Percentiles rank a stretch among this genome's conserved stretches.
These are phyloP conservation scores for Hecatera dysodea DNA, from an alignment of 2,888 invertebrate genomes.

Conservation along the genomic window DNA sequence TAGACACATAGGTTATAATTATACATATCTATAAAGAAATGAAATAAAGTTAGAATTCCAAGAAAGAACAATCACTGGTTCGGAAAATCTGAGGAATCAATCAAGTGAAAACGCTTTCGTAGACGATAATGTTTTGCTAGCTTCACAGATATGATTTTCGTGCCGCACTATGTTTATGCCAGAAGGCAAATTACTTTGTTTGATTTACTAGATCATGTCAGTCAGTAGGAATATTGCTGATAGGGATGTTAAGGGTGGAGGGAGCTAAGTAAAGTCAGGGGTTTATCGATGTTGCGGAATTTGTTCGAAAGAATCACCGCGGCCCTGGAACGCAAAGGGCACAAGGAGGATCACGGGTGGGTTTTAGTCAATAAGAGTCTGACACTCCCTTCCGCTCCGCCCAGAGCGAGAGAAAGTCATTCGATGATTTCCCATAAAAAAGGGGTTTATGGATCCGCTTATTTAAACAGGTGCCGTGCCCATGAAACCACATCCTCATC, in stretches of 20 bases:
- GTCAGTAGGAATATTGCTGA: background rate
- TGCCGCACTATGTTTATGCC: slow-evolving; percentile 3
- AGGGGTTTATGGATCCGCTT: background rate
- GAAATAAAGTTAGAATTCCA: slow-evolving; percentile 17
- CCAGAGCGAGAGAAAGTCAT: no score
- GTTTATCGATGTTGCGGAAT: no score
- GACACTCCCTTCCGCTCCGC: no score
- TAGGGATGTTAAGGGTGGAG: no score
- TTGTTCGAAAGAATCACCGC: no score
- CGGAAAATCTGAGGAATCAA: slow-evolving; percentile 39
- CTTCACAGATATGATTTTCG: slow-evolving; percentile 15
- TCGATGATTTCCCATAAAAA: no score
- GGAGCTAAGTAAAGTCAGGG: no score
- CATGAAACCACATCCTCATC: no score
- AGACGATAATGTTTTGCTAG: slow-evolving; percentile 24
- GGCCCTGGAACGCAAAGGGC: no score
- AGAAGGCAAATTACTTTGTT: slow-evolving; percentile 12
- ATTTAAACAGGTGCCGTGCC: background rate
- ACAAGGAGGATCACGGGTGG: no score
- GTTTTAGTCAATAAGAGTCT: no score
- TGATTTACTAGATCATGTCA: slow-evolving; percentile 7
- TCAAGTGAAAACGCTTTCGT: slow-evolving; percentile 35
- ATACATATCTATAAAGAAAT: slow-evolving; percentile 6
- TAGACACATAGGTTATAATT: no score
- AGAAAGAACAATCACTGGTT: slow-evolving; percentile 34